A percentile compares a stretch with the other conserved stretches of the same genome.
Conservation (phyloP, 1,140 invertebrate species). For the Temnothorax longispinosus region DNA sequence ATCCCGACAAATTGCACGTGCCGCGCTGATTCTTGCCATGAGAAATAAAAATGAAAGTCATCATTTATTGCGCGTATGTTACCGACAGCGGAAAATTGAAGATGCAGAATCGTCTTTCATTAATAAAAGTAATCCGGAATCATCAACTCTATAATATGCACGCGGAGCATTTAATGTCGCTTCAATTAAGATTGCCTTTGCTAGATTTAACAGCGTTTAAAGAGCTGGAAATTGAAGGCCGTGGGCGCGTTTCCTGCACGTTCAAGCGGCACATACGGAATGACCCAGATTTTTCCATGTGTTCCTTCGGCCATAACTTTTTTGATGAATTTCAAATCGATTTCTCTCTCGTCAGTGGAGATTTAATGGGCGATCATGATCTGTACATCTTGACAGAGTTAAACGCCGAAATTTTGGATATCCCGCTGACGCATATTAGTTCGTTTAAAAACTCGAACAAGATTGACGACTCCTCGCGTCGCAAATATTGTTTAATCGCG, state of each 20-base stretch:
- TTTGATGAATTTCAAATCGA: constrained; percentile 39
- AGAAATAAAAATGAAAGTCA: not conserved
- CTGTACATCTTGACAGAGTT: not conserved
- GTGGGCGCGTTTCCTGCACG: not conserved
- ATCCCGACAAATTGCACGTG: not conserved
- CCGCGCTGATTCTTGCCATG: not conserved
- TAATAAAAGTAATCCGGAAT: constrained; percentile 29
- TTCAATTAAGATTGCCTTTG: constrained; percentile 44
- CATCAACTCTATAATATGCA: not conserved
- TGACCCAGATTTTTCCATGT: constrained; percentile 42
- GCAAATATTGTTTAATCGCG: constrained; percentile 1
- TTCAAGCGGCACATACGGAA: not conserved
- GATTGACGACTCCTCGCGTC: not conserved
- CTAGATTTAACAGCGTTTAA: constrained; percentile 31
- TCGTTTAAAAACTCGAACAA: not conserved
- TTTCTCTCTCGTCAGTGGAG: not conserved
- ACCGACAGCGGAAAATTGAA: constrained; percentile 5
- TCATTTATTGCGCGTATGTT: not conserved
- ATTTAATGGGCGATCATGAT: constrained; percentile 26
- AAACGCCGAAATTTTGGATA: constrained; percentile 22
- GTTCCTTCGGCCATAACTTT: constrained; percentile 34
- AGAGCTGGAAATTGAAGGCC: constrained; percentile 10
- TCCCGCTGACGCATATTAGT: not conserved
- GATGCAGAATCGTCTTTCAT: not conserved
- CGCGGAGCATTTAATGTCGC: constrained; percentile 29